Evolutionary conservation across 2,113 vertebrate genomes (phyloP), one percentile per base, ranked within the genome.

Genomic region (Xyliphius kryptos): DNA sequence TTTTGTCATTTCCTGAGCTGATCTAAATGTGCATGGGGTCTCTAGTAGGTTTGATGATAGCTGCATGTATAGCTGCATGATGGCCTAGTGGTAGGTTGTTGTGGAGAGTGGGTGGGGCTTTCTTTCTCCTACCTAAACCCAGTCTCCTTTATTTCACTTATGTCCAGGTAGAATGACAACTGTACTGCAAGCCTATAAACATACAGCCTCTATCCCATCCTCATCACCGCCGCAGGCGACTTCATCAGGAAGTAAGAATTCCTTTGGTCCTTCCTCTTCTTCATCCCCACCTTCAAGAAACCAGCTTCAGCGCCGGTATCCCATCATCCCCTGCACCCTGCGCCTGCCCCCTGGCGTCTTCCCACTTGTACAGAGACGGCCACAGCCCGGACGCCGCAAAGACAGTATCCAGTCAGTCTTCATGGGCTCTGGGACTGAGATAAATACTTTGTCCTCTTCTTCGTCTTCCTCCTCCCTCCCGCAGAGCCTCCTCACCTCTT

Each of bases 401-500:
- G 94, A 91, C 83, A 82, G 85, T 79, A 87, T 90, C 43, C 90
- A 89, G 58, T 97, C 93, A 0, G 75, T 94, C 9, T 94, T 90
- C 73, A 41, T 93, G 5, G 72, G 76, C 1, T 76, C 85, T 0
- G 81, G 87, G 22, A 51, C 74, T 0, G 80, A 81, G 9, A 48
- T 75, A 10, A 26, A 38, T 16, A 5, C 62, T 22, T 82, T 74
- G 1, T 71, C 80, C 19, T 64, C 82, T 63, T 36, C 79, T 21
- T 38, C 55, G 2, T 77, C 77, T 1, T 56, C 60, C 19, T 49
- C 66, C 13, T 66, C 85, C 51, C 1, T 65, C 22, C 2, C 50
- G 43, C 51, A 48, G 50, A 46, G 75, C 61, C 36, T 67, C 7
- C 70, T 71, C 0, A 61, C 71, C 61, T 32, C 26, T 2, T 80